Evolutionary conservation across 2,797 vertebrate genomes (phyloP).

Genomic region (Tokudaia tokunoshimensis): DNA sequence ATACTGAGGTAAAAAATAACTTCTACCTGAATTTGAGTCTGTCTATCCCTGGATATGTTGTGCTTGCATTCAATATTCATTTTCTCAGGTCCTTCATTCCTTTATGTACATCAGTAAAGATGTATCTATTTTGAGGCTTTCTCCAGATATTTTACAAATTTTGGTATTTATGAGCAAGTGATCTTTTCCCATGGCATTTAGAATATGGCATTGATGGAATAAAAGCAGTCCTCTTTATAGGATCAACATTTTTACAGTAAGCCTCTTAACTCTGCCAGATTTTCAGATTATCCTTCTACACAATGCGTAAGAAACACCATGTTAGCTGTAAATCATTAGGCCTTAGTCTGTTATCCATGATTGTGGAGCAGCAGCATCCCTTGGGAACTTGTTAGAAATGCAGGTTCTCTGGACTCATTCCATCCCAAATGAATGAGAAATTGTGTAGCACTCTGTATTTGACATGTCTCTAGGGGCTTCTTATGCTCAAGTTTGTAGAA

Average conservation of each 20-base stretch:
- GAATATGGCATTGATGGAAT: not conserved
- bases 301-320: not conserved
- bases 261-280: not conserved
- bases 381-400: constrained; percentile 46
- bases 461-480: not conserved
- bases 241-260: not conserved
- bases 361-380: not conserved
- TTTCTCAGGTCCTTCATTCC: constrained; percentile 24
- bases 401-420: not conserved
- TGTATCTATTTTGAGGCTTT: not conserved
- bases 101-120: constrained; percentile 26
- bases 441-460: not conserved
- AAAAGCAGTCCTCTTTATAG: not conserved
- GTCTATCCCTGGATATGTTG: not conserved
- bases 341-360: not conserved
- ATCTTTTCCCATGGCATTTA: not conserved
- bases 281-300: constrained; percentile 32
- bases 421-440: not conserved
- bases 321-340: constrained; percentile 32
- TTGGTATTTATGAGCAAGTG: not conserved
- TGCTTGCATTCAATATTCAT: not conserved
- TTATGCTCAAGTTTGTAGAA: not conserved
- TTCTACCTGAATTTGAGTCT: constrained; percentile 26
- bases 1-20: constrained; percentile 7
- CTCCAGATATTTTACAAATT: not conserved